Percentiles rank a stretch among this genome's conserved stretches.
Conservation (phyloP, 2,888 invertebrate genomes). For the Acleris emargana region DNA sequence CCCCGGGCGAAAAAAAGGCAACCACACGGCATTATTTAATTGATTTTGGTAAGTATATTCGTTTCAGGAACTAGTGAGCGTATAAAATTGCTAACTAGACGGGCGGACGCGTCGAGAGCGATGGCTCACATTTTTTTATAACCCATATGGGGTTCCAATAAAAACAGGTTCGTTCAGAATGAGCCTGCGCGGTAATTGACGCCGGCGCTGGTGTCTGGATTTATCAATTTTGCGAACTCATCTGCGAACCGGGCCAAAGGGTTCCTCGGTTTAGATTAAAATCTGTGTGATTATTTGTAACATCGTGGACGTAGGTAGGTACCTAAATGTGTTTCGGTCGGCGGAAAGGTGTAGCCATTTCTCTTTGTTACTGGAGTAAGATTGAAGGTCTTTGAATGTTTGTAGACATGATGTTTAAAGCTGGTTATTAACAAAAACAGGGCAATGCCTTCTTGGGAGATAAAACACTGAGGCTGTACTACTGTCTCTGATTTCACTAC, state of each 20-base stretch:
- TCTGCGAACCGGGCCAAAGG: constrained; percentile 26
- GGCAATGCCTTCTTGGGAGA: not conserved
- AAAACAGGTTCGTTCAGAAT: constrained; percentile 31
- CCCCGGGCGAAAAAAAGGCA: too few species aligned
- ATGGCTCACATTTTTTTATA: constrained; percentile 23
- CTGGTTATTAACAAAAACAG: not conserved
- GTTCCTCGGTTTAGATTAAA: constrained; percentile 31
- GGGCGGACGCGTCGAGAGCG: constrained; percentile 1
- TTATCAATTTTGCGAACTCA: constrained; percentile 35
- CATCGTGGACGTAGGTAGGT: constrained; percentile 2
- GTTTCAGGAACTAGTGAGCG: not conserved
- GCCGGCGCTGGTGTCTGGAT: constrained; percentile 16
- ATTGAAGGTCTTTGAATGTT: not conserved
- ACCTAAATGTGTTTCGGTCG: constrained; percentile 3
- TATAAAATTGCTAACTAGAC: constrained; percentile 14
- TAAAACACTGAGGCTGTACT: not conserved
- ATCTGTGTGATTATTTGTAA: constrained; percentile 31
- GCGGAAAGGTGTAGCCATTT: constrained; percentile 8
- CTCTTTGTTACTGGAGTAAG: not conserved
- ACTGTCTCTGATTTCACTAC: too few species aligned
- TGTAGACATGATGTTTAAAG: not conserved
- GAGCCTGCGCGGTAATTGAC: constrained; percentile 30
- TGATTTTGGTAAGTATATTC: not conserved
- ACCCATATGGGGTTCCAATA: constrained; percentile 15
- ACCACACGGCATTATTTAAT: too few species aligned